Base-by-base conservation (phyloP, 2,797 vertebrate species). In the Acanthiza pusilla region DNA sequence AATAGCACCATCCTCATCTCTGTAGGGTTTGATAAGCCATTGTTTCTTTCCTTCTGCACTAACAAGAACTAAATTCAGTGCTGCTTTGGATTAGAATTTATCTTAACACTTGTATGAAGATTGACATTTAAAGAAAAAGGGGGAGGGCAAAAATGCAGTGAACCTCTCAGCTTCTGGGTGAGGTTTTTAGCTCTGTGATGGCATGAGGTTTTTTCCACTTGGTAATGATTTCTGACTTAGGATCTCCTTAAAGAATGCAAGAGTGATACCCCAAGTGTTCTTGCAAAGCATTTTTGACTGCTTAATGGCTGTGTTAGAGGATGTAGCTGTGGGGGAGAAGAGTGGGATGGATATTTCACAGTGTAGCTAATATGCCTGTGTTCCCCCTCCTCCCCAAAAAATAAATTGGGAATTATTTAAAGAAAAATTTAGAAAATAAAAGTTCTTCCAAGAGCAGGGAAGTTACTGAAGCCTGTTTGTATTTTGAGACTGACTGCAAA, bases 1-100 rank as follows among this genome's bases (percentile, higher is more conserved):
- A 86, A 95, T 89, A 93, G 85, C 86, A 60, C 48, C 63, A 77
- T 86, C 78, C 76, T 79, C 40, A 91, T 90, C 65, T 96, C 93
- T 90, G 42, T 27, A 8, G 48, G 40, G 40, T 75, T 85, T 89
- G 82, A 79, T 50, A 81, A 70, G 63, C 65, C 42, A 34, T 77
- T 85, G 77, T 85, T 81, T 78, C 61, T 89, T 80, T 95, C 51
- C 45, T 80, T 57, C 66, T 89, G 78, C 63, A 38, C 57, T 94
- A 88, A 61, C 15, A 54, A 45, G 51, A 68, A 43, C 30, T 81
- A 76, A 71, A 88, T 58, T 77, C 72, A 68, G 21, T 79, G 22
- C 40, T 65, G 6, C 65, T 88, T 89, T 88, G 50, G 67, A 73
- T 81, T 84, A 76, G 25, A 86, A 74, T 85, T 92, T 53, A 58